Base-by-base conservation (phyloP, 2,113 vertebrate species). In the Pluvianellus socialis region DNA sequence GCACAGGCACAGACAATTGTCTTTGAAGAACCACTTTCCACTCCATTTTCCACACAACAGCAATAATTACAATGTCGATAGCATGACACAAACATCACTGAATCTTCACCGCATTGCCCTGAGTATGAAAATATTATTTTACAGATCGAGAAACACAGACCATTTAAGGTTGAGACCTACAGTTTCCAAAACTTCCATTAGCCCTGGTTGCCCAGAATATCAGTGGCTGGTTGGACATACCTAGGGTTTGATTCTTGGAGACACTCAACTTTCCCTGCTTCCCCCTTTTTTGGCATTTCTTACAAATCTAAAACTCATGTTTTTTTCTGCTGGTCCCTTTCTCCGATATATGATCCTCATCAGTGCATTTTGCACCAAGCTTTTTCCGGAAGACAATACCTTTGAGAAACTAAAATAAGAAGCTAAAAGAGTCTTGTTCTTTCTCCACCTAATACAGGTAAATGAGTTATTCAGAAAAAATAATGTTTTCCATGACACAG, bases 21-120 rank as follows among this genome's bases (percentile, higher is more conserved):
- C 97, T 97, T 97, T 97, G 93, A 97, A 97, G 97, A 96, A 62
- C 94, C 93, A 96, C 86, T 94, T 80, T 58, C 94, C 93, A 96
- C 86, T 94, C 83, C 62, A 53, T 67, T 66, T 71, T 79, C 88
- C 76, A 53, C 79, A 91, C 93, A 94, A 50, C 73, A 96, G 63
- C 76, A 95, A 89, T 55, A 96, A 97, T 94, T 82, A 92, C 62
- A 85, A 27, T 55, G 59, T 93, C 5, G 0, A 67, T 19, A 94
- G 88, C 83, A 84, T 4, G 24, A 72, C 68, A 96, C 79, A 95
- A 96, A 90, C 95, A 79, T 80, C 18, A 0, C 53, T 93, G 91
- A 88, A 67, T 75, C 80, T 83, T 67, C 74, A 45, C 92, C 91
- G 87, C 63, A 63, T 15, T 7, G 18, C 58, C 5, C 1, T 52